These are phyloP conservation scores for Gorilla gorilla DNA, from an alignment of 2,113 vertebrate genomes.

Conservation along the genomic window DNA sequence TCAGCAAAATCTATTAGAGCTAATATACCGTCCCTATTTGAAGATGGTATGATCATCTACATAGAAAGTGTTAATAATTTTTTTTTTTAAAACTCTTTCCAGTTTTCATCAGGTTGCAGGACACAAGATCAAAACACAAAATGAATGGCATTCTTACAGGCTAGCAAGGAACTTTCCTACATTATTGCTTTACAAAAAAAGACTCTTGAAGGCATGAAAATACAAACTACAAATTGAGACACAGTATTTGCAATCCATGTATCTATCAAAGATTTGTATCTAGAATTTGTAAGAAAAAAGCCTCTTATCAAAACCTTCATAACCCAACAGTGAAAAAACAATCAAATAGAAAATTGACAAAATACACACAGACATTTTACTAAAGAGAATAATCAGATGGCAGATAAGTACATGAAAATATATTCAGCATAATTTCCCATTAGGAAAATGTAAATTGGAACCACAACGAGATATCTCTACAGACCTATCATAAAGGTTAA, in stretches of 20 bases:
- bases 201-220: not conserved
- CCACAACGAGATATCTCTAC: not conserved
- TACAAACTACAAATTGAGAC: not conserved
- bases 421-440: not conserved
- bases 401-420: not conserved
- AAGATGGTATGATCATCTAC: not conserved
- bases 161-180: not conserved
- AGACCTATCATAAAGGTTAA: not conserved
- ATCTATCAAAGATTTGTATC: not conserved
- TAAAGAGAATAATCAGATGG: not conserved
- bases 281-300: not conserved
- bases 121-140: not conserved
- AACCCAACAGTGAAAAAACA: not conserved
- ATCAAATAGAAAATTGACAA: not conserved
- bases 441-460: not conserved
- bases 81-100: fast-evolving
- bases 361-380: not conserved
- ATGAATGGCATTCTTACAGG: not conserved
- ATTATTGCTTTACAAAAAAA: not conserved
- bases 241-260: not conserved
- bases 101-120: not conserved
- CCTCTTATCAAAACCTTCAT: not conserved
- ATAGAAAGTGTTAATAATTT: not conserved
- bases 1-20: not conserved
- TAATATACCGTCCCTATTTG: not conserved